A percentile compares a stretch with the other conserved stretches of the same genome.
phyloP scores from a whole-genome alignment of 2,888 invertebrate species.

The Strigamia crassipes region DNA sequence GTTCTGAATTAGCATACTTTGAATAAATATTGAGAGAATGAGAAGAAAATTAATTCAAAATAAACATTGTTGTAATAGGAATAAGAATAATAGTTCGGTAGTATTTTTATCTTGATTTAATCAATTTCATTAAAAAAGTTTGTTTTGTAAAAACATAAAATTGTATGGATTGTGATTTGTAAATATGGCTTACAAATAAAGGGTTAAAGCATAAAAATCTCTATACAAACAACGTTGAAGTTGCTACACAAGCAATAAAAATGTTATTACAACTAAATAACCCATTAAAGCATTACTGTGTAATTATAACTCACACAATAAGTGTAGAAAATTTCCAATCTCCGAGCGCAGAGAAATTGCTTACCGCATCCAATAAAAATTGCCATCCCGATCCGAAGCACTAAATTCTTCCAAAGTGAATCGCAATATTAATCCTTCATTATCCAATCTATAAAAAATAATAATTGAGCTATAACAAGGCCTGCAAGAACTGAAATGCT shows the following conservation, averaged over 20 bases:
- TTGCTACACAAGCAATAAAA: conserved; percentile 14
- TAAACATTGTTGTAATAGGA: too few species aligned
- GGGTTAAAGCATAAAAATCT: not conserved
- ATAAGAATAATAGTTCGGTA: too few species aligned
- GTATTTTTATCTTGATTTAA: too few species aligned
- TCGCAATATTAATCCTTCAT: conserved; percentile 24
- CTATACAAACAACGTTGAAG: not conserved
- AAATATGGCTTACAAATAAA: too few species aligned
- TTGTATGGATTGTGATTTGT: too few species aligned
- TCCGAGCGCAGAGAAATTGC: not conserved
- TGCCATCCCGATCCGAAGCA: not conserved
- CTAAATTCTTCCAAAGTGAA: conserved; percentile 12
- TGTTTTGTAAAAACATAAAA: too few species aligned
- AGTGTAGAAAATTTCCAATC: not conserved
- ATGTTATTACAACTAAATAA: conserved; percentile 33
- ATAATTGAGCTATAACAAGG: conserved; percentile 18
- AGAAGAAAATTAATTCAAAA: too few species aligned
- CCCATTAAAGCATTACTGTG: conserved; percentile 12
- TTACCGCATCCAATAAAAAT: conserved; percentile 13
- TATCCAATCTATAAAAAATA: conserved; percentile 13
- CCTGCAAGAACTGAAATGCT: not conserved
- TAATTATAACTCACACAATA: conserved; percentile 20
- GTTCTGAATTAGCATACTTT: too few species aligned
- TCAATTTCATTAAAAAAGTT: too few species aligned
- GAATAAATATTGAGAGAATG: too few species aligned